phyloP scores from a whole-genome alignment of 2,797 vertebrate species.

The Galago senegalensis region DNA sequence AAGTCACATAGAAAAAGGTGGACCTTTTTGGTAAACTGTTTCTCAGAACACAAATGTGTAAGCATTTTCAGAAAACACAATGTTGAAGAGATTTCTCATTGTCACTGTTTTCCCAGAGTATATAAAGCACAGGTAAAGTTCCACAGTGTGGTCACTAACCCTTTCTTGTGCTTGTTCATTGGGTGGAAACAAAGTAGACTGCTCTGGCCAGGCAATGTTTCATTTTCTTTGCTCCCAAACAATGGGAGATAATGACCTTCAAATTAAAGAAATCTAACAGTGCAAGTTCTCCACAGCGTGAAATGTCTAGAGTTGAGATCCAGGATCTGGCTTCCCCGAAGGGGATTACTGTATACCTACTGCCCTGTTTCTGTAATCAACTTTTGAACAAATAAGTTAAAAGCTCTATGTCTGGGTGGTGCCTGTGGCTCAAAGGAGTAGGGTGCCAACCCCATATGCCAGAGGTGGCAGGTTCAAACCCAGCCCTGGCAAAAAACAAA shows the following conservation, averaged over 20 bases:
- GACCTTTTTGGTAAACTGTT: not conserved
- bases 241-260: not conserved
- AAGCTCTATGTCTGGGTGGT: not conserved
- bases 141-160: not conserved
- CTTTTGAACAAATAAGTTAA: conserved; percentile 12
- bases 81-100: not conserved
- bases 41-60: not conserved
- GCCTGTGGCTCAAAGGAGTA: no score
- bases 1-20: not conserved
- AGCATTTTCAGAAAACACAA: not conserved
- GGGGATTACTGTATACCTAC: not conserved
- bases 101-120: not conserved
- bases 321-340: not conserved
- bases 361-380: not conserved
- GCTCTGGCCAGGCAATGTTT: not conserved
- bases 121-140: not conserved
- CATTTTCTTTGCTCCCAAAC: not conserved
- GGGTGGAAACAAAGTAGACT: not conserved
- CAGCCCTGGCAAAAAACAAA: no score
- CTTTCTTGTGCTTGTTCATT: not conserved
- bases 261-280: not conserved
- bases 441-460: no score
- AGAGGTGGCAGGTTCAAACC: no score
- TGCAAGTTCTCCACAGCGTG: not conserved
- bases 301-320: not conserved